Evolutionary conservation across 2,113 vertebrate species (phyloP).

Genomic region (Myanophis thanlyinensis): DNA sequence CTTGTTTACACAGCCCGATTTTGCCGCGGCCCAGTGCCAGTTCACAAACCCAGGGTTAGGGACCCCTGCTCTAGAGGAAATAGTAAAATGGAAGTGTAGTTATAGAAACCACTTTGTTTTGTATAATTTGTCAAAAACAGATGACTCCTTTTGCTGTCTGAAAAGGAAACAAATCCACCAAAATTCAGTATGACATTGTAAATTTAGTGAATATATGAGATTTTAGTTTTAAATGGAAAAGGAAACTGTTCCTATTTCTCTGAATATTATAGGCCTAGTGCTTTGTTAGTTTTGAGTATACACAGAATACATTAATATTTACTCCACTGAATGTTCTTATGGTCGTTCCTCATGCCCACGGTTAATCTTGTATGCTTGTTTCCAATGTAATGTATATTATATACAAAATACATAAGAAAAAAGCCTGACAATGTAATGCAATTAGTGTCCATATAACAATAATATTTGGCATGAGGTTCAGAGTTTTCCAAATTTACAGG

Average conservation of each 20-base stretch:
- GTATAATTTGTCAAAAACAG: neutral
- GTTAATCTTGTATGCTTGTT: neutral
- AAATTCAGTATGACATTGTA: neutral
- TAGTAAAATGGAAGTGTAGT: neutral
- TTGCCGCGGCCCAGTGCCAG: no score
- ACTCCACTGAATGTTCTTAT: neutral
- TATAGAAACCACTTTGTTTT: neutral
- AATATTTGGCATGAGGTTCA: neutral
- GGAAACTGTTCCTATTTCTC: neutral
- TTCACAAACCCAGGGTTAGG: no score
- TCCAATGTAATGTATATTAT: neutral
- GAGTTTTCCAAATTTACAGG: neutral
- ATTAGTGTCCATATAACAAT: neutral
- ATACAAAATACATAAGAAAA: neutral
- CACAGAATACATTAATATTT: neutral
- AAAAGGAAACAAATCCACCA: neutral
- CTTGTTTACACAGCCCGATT: no score
- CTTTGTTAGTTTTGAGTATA: neutral
- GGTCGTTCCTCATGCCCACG: neutral
- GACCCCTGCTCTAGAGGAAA: neutral
- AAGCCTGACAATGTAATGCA: neutral
- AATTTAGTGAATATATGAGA: neutral
- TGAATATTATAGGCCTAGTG: neutral
- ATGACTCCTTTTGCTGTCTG: neutral
- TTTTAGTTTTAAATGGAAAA: neutral